A percentile compares a stretch with the other conserved stretches of the same genome.
These are phyloP conservation scores for Anabacerthia variegaticeps DNA, from an alignment of 2,797 vertebrate genomes.

Conservation along the genomic window DNA sequence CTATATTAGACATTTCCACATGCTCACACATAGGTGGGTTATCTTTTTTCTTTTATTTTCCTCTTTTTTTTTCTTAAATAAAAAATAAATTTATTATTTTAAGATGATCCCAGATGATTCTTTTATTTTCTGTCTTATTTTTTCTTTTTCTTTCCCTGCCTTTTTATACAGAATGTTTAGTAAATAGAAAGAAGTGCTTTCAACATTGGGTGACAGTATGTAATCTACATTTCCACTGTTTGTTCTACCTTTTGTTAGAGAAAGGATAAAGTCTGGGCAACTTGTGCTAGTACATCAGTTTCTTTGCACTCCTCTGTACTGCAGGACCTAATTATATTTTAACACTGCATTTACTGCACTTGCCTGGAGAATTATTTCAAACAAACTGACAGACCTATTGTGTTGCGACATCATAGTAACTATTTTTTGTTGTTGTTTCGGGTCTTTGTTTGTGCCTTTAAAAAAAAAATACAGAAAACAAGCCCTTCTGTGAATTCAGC, in stretches of 20 bases:
- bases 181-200: slow-evolving; percentile 49
- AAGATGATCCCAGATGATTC: slow-evolving; percentile 36
- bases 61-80: neutral
- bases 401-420: slow-evolving; percentile 66
- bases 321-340: slow-evolving; percentile 80
- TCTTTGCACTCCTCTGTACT: slow-evolving; percentile 58
- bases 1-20: slow-evolving; percentile 25
- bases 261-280: slow-evolving; percentile 67
- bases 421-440: neutral
- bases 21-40: neutral
- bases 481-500: slow-evolving; percentile 76
- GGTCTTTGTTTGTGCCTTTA: neutral
- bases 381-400: slow-evolving; percentile 75
- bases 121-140: slow-evolving; percentile 15
- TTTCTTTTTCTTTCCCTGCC: neutral
- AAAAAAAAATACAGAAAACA: slow-evolving; percentile 36
- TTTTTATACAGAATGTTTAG: slow-evolving; percentile 51
- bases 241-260: slow-evolving; percentile 70
- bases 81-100: slow-evolving; percentile 63
- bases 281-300: slow-evolving; percentile 59
- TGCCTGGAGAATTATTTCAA: slow-evolving; percentile 75
- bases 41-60: slow-evolving; percentile 13
- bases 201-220: slow-evolving; percentile 34
- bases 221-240: slow-evolving; percentile 56
- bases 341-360: slow-evolving; percentile 73